Evolutionary conservation across 1,140 invertebrate species (phyloP), one percentile per base, ranked within the genome.

Genomic region (Phocides pigmalion): DNA sequence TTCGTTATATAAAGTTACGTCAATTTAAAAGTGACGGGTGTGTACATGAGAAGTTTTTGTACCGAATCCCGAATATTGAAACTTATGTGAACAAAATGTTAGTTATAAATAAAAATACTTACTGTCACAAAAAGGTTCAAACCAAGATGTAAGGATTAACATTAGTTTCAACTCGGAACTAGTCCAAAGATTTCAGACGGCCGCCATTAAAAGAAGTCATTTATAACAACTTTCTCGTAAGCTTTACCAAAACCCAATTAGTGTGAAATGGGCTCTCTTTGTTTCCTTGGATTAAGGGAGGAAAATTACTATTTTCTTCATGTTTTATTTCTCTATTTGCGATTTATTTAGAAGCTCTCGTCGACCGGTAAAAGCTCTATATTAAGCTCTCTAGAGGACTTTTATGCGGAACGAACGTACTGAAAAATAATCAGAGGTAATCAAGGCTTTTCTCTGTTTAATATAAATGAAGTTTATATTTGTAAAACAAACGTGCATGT

Each of bases 191-290:
- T 59, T 59, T 14, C 19, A 56, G 37, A 3, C 41, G 22, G 22
- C 20, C 25, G 42, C 15, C 54, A 59, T 59, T 46, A 59, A 22
- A 62, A 59, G 35, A 50, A 58, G 50, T 64, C 68, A 54, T 69
- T 66, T 70, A 66, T 66, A 76, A 67, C 56, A 76, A 76, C 59
- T 70, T 68, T 77, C 73, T 64, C 51, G 64, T 68, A 70, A 72
- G 76, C 72, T 71, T 71, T 70, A 73, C 69, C 59, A 54, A 46
- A 69, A 73, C 70, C 78, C 74, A 80, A 77, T 80, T 80, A 77
- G 76, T 72, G 68, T 67, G 65, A 74, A 74, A 77, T 70, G 53
- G 68, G 64, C 49, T 70, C 70, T 49, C 58, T 66, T 70, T 68
- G 64, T 50, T 67, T 49, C 53, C 62, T 64, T 39, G 68, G 70